A percentile compares a stretch with the other conserved stretches of the same genome.
Evolutionary conservation across 35 echinoderm and acorn worm genomes (phyloP).

Genomic region (Lytechinus pictus): DNA sequence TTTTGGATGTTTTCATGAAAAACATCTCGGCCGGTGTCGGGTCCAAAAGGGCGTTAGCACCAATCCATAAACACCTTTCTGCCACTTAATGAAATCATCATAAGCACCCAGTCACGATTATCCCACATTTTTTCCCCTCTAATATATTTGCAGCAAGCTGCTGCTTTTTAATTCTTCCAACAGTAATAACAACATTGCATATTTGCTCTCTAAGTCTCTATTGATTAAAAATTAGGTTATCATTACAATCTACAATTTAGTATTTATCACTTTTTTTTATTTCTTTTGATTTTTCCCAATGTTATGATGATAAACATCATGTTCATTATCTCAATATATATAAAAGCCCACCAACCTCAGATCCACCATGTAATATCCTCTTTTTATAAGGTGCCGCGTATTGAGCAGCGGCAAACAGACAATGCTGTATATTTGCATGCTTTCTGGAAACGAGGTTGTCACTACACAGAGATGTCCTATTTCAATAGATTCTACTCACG

Average conservation of each 20-base stretch:
- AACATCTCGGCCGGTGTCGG: background rate
- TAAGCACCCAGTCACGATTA: background rate
- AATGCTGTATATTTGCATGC: background rate
- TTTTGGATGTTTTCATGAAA: background rate
- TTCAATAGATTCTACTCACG: background rate
- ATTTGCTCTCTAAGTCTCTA: background rate
- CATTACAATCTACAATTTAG: background rate
- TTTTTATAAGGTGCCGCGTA: background rate
- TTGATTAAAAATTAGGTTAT: background rate
- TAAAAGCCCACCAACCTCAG: background rate
- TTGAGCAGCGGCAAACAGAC: background rate
- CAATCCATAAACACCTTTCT: background rate
- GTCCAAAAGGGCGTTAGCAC: background rate
- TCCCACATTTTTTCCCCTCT: no score
- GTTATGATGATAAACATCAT: background rate
- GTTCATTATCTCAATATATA: background rate
- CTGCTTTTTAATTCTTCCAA: background rate
- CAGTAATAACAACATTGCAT: background rate
- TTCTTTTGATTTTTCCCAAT: background rate
- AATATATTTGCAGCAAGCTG: background rate
- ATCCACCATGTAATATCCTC: background rate
- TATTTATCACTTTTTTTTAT: background rate
- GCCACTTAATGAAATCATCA: background rate
- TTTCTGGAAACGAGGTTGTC: constrained; percentile 1
- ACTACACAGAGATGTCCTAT: background rate